A percentile compares a stretch with the other conserved stretches of the same genome.
These are phyloP conservation scores for Lemur catta DNA, from an alignment of 2,797 vertebrate species.

Conservation along the genomic window DNA sequence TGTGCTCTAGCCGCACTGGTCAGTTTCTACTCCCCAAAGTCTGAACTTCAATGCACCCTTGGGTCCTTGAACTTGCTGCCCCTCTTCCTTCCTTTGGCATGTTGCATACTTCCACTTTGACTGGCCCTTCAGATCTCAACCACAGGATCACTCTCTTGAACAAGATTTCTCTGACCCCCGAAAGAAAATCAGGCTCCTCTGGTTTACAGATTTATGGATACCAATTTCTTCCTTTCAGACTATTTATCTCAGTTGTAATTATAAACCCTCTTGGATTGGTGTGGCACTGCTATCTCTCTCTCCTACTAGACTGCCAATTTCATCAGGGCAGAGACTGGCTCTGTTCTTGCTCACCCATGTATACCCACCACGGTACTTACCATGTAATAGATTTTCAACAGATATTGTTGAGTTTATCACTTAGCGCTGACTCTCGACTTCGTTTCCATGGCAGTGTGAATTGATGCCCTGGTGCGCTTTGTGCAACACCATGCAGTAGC, in stretches of 20 bases:
- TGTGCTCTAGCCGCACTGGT: no score
- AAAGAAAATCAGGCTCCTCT: background rate
- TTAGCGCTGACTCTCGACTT: background rate
- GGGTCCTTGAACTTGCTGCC: background rate
- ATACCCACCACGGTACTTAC: background rate
- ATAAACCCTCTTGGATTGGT: background rate
- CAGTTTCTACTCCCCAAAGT: no score
- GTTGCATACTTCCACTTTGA: background rate
- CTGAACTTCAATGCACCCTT: rapidly evolving
- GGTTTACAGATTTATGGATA: background rate
- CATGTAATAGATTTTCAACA: background rate
- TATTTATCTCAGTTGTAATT: background rate
- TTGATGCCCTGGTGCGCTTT: background rate
- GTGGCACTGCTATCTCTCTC: background rate
- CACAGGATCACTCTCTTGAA: background rate
- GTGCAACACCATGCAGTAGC: background rate
- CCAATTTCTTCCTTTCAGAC: background rate
- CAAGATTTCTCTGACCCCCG: background rate
- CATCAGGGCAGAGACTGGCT: background rate
- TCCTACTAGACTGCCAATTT: background rate
- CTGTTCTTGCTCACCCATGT: background rate
- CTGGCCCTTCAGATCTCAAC: background rate
- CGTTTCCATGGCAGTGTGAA: background rate
- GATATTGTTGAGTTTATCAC: background rate
- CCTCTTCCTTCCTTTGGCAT: background rate